Percentiles rank a stretch among this genome's conserved stretches.
phyloP scores from a whole-genome alignment of 2,888 invertebrate genomes.

The Zaprionus bogoriensis region DNA sequence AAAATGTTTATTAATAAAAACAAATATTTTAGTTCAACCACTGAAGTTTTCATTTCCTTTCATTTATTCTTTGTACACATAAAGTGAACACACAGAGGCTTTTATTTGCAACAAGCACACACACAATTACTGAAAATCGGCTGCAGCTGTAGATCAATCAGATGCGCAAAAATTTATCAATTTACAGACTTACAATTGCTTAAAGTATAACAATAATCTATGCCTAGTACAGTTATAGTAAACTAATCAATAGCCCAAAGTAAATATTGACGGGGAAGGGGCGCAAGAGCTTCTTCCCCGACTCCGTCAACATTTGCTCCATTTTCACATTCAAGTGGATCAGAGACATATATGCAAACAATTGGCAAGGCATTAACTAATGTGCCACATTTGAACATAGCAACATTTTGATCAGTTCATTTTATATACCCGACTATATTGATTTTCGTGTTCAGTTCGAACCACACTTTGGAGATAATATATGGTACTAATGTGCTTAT shows the following conservation, averaged over 20 bases:
- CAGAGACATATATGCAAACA: conserved; percentile 47
- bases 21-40: conserved; percentile 80
- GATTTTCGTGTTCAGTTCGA: conserved; percentile 35
- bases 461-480: conserved; percentile 58
- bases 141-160: conserved; percentile 16
- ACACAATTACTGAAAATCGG: conserved; percentile 1
- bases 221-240: conserved; percentile 50
- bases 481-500: conserved; percentile 35
- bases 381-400: no score
- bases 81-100: conserved; percentile 46
- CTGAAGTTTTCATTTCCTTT: conserved; percentile 41
- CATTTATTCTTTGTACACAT: conserved; percentile 44
- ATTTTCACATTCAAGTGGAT: conserved; percentile 78
- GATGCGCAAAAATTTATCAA: conserved; percentile 25
- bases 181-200: conserved; percentile 33
- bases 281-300: conserved; percentile 25
- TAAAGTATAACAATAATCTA: conserved; percentile 50
- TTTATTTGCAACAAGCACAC: conserved; percentile 28
- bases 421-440: conserved; percentile 8
- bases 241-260: conserved; percentile 81
- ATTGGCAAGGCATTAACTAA: conserved; percentile 26
- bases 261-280: conserved; percentile 80
- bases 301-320: conserved; percentile 81
- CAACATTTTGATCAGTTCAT: background rate
- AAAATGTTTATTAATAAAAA: conserved; percentile 79